These are phyloP conservation scores for Galaxea fascicularis DNA, from an alignment of 92 coral and sea anemone species.

Conservation along the genomic window DNA sequence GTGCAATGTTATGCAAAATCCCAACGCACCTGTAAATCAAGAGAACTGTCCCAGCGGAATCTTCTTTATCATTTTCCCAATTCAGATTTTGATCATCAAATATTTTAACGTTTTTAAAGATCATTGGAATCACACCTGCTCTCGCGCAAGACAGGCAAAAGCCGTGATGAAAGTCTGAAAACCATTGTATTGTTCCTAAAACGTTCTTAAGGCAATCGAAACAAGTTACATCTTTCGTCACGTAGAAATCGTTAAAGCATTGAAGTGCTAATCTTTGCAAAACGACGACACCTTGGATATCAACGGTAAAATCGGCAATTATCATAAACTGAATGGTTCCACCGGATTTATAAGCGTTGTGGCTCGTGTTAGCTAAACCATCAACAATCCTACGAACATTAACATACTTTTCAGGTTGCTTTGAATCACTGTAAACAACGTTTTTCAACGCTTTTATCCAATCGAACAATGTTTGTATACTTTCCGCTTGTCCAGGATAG, in stretches of 20 bases:
- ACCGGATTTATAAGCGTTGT: neutral
- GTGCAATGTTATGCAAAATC: conserved; percentile 34
- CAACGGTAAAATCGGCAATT: neutral
- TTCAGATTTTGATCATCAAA: neutral
- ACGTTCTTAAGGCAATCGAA: neutral
- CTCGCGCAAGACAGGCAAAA: conserved; percentile 13
- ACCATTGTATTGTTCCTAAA: neutral
- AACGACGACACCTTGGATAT: neutral
- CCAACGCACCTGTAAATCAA: neutral
- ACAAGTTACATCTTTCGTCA: neutral
- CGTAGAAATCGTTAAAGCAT: conserved; percentile 5
- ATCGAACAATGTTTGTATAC: neutral
- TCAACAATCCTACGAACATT: neutral
- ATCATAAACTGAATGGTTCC: neutral
- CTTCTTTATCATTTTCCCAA: neutral
- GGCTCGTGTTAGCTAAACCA: neutral
- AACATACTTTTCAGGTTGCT: neutral
- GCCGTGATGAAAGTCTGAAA: neutral
- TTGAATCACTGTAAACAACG: neutral
- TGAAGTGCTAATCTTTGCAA: neutral
- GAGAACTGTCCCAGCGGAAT: neutral
- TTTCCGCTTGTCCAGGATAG: neutral
- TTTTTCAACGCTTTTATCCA: neutral
- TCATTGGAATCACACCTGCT: conserved; percentile 18
- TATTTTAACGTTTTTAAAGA: neutral